A percentile compares a stretch with the other conserved stretches of the same genome.
Evolutionary conservation across 2,888 invertebrate species (phyloP).

Genomic region (Cyclophora albipunctata): DNA sequence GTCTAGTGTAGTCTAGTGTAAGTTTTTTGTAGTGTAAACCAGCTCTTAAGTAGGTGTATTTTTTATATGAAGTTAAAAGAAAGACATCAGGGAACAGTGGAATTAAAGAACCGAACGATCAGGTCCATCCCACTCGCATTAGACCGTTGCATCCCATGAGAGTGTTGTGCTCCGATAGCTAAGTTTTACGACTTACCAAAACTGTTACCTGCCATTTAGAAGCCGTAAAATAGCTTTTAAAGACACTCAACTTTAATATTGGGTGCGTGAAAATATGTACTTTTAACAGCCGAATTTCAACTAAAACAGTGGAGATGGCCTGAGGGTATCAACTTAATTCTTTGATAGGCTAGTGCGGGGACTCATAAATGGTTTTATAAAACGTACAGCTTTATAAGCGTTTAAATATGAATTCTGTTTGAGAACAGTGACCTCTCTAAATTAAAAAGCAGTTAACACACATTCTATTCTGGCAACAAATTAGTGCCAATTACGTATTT

Average conservation of each 20-base stretch:
- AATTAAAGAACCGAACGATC: too few relatives aligned
- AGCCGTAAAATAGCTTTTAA: conserved; percentile 62
- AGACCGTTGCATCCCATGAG: conserved; percentile 25
- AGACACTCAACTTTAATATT: conserved; percentile 46
- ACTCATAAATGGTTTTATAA: conserved; percentile 47
- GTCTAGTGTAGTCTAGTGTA: too few relatives aligned
- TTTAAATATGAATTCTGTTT: conserved; percentile 28
- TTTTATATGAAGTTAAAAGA: too few relatives aligned
- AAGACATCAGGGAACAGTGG: too few relatives aligned
- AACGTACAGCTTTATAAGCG: conserved; percentile 28
- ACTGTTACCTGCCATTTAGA: conserved; percentile 64
- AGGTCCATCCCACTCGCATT: conserved; percentile 26
- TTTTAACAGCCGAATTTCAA: conserved; percentile 57
- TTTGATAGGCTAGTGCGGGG: conserved; percentile 3
- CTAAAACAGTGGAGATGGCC: conserved; percentile 21
- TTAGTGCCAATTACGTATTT: conserved; percentile 27
- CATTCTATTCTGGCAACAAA: conserved; percentile 28
- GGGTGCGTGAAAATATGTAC: conserved; percentile 60
- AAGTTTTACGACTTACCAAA: conserved; percentile 46
- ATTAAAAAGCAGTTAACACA: conserved; percentile 34
- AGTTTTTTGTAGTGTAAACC: too few relatives aligned
- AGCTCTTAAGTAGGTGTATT: too few relatives aligned
- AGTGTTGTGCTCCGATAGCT: conserved; percentile 30
- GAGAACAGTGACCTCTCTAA: conserved; percentile 31
- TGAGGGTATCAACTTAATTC: conserved; percentile 16